A percentile compares a stretch with the other conserved stretches of the same genome.
Conservation (phyloP, 2,888 invertebrate species). For the Altica lythri region DNA sequence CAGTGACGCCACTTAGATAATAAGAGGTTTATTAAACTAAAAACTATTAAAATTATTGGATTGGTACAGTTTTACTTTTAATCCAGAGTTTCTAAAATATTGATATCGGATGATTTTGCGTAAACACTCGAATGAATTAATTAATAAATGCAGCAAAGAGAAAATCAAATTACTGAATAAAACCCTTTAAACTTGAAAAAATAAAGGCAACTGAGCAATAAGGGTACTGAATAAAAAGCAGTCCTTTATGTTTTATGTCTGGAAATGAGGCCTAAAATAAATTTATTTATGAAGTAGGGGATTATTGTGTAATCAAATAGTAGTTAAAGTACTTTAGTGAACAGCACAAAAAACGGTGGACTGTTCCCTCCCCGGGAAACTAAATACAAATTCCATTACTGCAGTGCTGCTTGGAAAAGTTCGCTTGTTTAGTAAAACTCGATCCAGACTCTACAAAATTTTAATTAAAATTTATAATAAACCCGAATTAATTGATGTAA, state of each 20-base stretch:
- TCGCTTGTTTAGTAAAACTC: conserved; percentile 21
- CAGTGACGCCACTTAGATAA: no score
- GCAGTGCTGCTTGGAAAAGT: conserved; percentile 17
- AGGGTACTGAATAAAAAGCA: background rate
- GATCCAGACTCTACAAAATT: conserved; percentile 23
- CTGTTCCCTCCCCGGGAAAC: conserved; percentile 16
- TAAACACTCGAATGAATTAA: no score
- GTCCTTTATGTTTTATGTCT: background rate
- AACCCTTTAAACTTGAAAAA: no score
- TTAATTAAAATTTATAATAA: conserved; percentile 27
- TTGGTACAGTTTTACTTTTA: no score
- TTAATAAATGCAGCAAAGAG: no score
- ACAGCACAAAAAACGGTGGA: conserved; percentile 5
- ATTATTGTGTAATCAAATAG: conserved; percentile 17
- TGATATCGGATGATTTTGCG: no score
- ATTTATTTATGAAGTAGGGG: conserved; percentile 16
- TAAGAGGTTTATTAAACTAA: no score
- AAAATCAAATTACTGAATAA: no score
- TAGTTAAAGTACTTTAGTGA: conserved; percentile 18
- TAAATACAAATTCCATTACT: conserved; percentile 29
- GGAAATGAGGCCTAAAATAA: conserved; percentile 8
- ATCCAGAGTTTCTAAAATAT: no score
- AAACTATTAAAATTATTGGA: no score
- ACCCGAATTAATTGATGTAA: conserved; percentile 27
- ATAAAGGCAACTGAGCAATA: background rate